Conservation (phyloP, 1,140 invertebrate genomes). For the Cyrtorhinus lividipennis region DNA sequence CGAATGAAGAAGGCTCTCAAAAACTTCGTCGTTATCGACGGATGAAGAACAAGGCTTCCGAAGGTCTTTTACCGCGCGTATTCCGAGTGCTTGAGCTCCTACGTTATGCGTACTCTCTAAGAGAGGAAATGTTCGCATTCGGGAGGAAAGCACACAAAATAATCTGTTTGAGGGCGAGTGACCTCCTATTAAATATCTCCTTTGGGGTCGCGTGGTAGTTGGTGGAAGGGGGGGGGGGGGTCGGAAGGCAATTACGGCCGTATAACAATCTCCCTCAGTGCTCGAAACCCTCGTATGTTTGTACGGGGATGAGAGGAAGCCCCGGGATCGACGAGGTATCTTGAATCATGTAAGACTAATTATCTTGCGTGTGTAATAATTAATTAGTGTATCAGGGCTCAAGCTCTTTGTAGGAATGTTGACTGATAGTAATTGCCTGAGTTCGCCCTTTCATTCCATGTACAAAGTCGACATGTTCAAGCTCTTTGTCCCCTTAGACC, state of each 20-base stretch:
- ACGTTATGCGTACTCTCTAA: too few species aligned
- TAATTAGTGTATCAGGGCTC: slow-evolving; percentile 15
- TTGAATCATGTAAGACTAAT: slow-evolving; percentile 16
- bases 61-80: not conserved
- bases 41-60: not conserved
- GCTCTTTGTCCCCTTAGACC: slow-evolving; percentile 12
- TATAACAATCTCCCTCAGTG: not conserved
- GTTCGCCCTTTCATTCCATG: slow-evolving; percentile 2
- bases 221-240: not conserved
- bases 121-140: not conserved
- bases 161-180: slow-evolving; percentile 5
- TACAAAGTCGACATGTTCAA: slow-evolving; percentile 16
- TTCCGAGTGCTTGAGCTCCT: not conserved
- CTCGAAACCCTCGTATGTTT: slow-evolving; percentile 2
- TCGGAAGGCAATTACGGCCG: not conserved
- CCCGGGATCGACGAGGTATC: slow-evolving; percentile 10
- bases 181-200: slow-evolving; percentile 9
- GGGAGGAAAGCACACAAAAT: not conserved
- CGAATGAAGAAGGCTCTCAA: too few species aligned
- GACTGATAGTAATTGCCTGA: slow-evolving; percentile 16
- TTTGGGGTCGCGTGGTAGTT: not conserved
- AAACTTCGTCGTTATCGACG: too few species aligned
- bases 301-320: slow-evolving; percentile 7
- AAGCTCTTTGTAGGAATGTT: slow-evolving; percentile 14
- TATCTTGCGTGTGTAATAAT: slow-evolving; percentile 13